Base-by-base conservation (phyloP, 2,888 invertebrate genomes). In the Eupithecia subfuscata region DNA sequence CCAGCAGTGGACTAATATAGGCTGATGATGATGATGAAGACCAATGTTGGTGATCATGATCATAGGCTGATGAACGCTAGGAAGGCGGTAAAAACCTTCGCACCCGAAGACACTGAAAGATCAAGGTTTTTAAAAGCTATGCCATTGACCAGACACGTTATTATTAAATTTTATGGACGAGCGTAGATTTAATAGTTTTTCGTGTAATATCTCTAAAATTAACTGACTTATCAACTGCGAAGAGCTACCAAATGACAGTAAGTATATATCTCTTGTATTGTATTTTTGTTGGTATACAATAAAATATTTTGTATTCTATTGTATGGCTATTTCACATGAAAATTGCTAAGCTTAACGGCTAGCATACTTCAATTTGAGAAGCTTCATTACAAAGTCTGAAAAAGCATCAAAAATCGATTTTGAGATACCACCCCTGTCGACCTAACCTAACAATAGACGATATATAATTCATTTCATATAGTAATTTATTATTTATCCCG, bases 111-210 rank as follows among this genome's bases (percentile, higher is more conserved):
- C 25, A 67, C 65, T n/a, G n/a, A 40, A n/a, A 48, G 12, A 67
- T 40, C 34, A 67, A 67, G 65, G 65, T 40, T 12, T 25, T 60
- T 6, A 25, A 12, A 14, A 34, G 65, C n/a, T 12, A 43, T n/a
- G 40, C 67, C 73, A 73, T 76, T 76, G 73, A 73, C 70, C 73
- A 60, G 60, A 52, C 45, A 22, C 60, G 60, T n/a, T 73, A 76
- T 76, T 73, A 73, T 52, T 63, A 69, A 65, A 69, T 40, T 52
- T 67, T 73, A 73, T 60, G 45, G 56, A 67, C 40, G 9, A 48
- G 64, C 72, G 70, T 73, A 14, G 6, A 71, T 69, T 40, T 52
- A 25, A 71, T 74, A 43, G 40, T 71, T 70, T 71, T 30, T 69
- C 52, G 69, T 22, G 45, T 63, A 45, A 71, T 14, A 34, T 18